Evolutionary conservation across 2,113 vertebrate genomes (phyloP), one percentile per base, ranked within the genome.

Genomic region (Gallinago paraguaiae): DNA sequence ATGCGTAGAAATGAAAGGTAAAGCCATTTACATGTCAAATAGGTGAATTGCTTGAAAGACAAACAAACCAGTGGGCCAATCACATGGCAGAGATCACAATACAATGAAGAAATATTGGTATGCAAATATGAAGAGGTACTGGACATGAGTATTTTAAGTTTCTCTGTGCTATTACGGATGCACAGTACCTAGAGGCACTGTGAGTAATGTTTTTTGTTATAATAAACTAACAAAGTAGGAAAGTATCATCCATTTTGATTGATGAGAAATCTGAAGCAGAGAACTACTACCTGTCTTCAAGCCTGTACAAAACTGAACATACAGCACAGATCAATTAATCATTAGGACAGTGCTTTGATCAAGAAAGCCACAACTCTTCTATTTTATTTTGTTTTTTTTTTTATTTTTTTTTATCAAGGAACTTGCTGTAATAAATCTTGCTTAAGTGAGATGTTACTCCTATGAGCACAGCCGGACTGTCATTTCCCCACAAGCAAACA

Each of bases 381-480:
- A n/a, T n/a, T n/a, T 18, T 51, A 14, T 13, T 39, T 39, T 51
- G 27, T 51, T 15, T 63, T 35, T 45, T 20, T 31, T 9, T 5
- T 15, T 24, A 12, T 33, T 28, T 59, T 57, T 78, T 72, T 67
- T 37, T 6, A 57, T 65, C 20, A 72, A 80, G 59, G 87, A 91
- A 71, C 20, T 51, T 61, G 46, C 46, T 83, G 45, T 60, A 86
- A 94, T 96, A 95, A 88, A 95, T 96, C 79, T 93, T 84, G 43
- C 53, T 94, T 71, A 96, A 95, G 72, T 88, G 79, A 94, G 80
- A 92, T 71, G 69, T 92, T 84, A 81, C 46, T 78, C 18, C 50
- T 82, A 46, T 3, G 1, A 90, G 56, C 45, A 83, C 43, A 71
- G 51, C 17, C 90, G 93, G 71, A 81, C 64, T 88, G 76, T 81